phyloP scores from a whole-genome alignment of 2,113 vertebrate species.

The Podiceps cristatus region DNA sequence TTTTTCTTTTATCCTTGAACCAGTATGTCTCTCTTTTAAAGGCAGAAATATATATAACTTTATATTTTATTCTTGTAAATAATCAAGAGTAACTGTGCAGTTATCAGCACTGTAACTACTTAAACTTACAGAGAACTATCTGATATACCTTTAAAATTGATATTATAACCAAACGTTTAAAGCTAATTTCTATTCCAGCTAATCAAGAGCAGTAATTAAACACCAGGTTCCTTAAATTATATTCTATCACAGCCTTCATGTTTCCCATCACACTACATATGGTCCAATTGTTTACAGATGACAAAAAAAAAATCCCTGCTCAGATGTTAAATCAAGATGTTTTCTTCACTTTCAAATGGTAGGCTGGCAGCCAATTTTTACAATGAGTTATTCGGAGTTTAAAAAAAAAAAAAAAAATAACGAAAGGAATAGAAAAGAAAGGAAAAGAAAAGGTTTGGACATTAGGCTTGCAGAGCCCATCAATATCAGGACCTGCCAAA shows the following conservation, averaged over 20 bases:
- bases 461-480: conserved; percentile 42
- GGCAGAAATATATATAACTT: background rate
- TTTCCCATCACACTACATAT: conserved; percentile 85
- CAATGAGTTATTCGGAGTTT: conserved; percentile 72
- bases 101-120: background rate
- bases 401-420: background rate
- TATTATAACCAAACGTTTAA: conserved; percentile 43
- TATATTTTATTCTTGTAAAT: background rate
- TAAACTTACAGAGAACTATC: background rate
- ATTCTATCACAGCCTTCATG: conserved; percentile 78
- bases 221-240: conserved; percentile 72
- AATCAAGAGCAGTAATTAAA: conserved; percentile 75
- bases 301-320: conserved; percentile 79
- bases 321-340: conserved; percentile 86
- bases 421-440: background rate
- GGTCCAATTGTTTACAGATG: conserved; percentile 84
- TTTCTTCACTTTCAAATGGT: conserved; percentile 82
- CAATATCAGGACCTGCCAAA: conserved; percentile 61
- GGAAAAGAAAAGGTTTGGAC: conserved; percentile 55
- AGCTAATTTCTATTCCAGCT: conserved; percentile 69
- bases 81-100: background rate
- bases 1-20: background rate
- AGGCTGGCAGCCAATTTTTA: conserved; percentile 80
- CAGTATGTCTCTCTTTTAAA: background rate
- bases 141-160: conserved; percentile 39